phyloP scores from a whole-genome alignment of 2,113 vertebrate genomes.

The Crotalus viridis region DNA sequence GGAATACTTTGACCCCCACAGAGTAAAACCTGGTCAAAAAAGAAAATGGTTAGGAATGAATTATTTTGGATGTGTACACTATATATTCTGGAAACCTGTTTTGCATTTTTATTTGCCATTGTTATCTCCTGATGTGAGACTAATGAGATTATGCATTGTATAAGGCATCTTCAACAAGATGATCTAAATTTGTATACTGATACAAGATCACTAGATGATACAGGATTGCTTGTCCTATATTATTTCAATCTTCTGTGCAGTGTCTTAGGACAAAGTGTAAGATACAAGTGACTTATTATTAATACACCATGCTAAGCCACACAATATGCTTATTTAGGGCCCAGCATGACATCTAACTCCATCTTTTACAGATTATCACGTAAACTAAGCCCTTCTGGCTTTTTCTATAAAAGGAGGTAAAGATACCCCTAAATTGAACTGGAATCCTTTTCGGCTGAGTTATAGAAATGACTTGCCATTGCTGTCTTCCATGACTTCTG shows the following conservation, averaged over 20 bases:
- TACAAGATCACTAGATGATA: not conserved
- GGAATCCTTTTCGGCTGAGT: not conserved
- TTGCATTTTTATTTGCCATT: not conserved
- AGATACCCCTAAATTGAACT: not conserved
- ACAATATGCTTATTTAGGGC: not conserved
- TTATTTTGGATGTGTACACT: not conserved
- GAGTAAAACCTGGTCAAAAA: conserved; percentile 82
- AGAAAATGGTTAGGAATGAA: not conserved
- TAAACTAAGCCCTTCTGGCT: not conserved
- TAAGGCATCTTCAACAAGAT: not conserved
- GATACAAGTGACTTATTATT: not conserved
- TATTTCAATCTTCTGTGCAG: not conserved
- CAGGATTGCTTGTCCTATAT: not conserved
- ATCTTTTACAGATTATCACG: not conserved
- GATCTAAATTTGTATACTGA: not conserved
- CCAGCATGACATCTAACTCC: not conserved
- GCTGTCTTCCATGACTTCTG: not conserved
- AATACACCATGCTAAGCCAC: not conserved
- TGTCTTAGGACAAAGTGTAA: not conserved
- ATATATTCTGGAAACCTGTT: not conserved
- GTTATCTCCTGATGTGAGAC: not conserved
- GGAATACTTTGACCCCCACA: conserved; percentile 92
- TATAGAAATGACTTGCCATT: not conserved
- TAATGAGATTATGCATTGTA: not conserved
- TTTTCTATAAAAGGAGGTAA: not conserved